Percentiles rank a stretch among this genome's conserved stretches.
Evolutionary conservation across 2,113 vertebrate genomes (phyloP).

Genomic region (Cinclus cinclus): DNA sequence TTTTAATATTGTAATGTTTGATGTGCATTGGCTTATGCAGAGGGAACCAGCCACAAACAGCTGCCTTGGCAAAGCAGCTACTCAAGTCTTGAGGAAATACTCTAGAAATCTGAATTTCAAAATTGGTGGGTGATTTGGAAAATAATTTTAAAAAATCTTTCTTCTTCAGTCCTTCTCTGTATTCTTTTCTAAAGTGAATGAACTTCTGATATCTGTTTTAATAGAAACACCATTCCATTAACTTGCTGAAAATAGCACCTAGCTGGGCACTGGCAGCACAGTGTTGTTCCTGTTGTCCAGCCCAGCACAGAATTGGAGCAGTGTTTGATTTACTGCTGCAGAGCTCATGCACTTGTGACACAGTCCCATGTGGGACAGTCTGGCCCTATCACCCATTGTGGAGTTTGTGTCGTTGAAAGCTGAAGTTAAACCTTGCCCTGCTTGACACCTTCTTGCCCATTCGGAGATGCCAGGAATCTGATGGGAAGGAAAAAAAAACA

Average conservation of each 20-base stretch:
- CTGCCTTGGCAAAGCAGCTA: neutral
- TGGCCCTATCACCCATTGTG: neutral
- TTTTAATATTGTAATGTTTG: neutral
- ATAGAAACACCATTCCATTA: neutral
- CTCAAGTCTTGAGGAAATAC: neutral
- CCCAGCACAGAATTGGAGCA: neutral
- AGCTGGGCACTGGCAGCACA: rapidly evolving
- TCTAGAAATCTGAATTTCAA: neutral
- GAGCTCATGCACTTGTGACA: neutral
- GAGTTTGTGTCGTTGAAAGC: neutral
- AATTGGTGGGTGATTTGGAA: neutral
- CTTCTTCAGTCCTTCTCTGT: neutral
- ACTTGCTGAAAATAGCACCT: neutral
- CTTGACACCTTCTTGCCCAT: neutral
- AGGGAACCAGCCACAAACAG: neutral
- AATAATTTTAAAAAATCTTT: neutral
- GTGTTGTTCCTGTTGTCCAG: neutral
- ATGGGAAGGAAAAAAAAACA: neutral
- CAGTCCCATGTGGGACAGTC: neutral
- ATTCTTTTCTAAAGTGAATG: neutral
- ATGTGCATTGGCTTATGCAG: neutral
- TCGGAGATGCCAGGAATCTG: neutral
- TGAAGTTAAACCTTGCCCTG: neutral
- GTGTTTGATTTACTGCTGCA: neutral
- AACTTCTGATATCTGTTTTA: neutral